A percentile compares a stretch with the other conserved stretches of the same genome.
phyloP scores from a whole-genome alignment of 2,113 vertebrate genomes.

The Grallaria varia region DNA sequence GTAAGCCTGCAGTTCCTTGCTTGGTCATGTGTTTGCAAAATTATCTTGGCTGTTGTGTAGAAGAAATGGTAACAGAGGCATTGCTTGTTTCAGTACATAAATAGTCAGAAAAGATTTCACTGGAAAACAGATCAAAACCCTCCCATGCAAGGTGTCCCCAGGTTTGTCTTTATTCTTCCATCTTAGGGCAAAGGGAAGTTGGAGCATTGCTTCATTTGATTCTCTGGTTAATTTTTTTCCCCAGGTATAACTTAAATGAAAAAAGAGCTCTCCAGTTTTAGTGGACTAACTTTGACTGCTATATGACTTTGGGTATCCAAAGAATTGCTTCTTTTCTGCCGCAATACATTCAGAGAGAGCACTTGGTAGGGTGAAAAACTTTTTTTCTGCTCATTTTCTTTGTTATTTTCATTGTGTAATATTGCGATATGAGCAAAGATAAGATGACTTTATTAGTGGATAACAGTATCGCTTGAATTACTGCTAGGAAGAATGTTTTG shows the following conservation, averaged over 20 bases:
- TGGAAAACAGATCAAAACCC: not conserved
- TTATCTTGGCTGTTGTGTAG: not conserved
- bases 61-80: not conserved
- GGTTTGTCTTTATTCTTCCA: not conserved
- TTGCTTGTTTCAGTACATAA: not conserved
- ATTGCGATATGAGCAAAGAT: not conserved
- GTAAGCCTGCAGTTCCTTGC: conserved; percentile 19
- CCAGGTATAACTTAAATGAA: not conserved
- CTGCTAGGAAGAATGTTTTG: not conserved
- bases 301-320: not conserved
- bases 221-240: not conserved
- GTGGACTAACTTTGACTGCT: not conserved
- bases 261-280: not conserved
- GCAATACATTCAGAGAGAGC: not conserved
- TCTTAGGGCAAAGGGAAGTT: not conserved
- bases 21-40: not conserved
- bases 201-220: not conserved
- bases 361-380: not conserved
- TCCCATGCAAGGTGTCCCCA: accelerated
- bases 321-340: not conserved
- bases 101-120: not conserved
- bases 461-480: not conserved
- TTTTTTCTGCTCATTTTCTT: not conserved
- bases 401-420: not conserved
- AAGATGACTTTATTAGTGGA: not conserved